Percentiles rank a stretch among this genome's conserved stretches.
phyloP scores from a whole-genome alignment of 2,797 vertebrate genomes.

The Sebastes itinus region DNA sequence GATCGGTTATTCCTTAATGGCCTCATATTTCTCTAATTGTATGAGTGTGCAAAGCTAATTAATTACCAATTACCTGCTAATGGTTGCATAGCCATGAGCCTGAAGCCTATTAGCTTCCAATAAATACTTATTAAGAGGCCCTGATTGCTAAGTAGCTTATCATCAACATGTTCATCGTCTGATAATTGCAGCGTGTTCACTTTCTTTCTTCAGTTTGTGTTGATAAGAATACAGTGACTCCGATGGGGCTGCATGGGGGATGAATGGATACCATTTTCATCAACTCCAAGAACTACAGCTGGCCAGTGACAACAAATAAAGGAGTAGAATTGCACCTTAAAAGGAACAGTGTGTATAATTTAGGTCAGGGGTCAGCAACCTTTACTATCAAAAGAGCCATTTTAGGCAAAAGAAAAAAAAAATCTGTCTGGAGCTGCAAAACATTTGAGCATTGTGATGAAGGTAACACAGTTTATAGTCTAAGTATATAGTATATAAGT shows the following conservation, averaged over 20 bases:
- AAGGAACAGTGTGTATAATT: too few species aligned
- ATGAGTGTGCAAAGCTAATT: conserved; percentile 73
- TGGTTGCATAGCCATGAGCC: conserved; percentile 71
- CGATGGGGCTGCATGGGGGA: background rate
- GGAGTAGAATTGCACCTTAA: background rate
- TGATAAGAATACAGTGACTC: background rate
- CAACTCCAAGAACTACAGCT: background rate
- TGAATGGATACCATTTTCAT: background rate
- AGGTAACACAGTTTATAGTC: too few species aligned
- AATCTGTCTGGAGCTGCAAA: too few species aligned
- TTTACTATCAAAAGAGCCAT: too few species aligned
- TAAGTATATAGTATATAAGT: too few species aligned
- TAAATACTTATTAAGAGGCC: conserved; percentile 72
- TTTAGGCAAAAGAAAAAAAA: too few species aligned
- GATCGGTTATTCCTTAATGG: conserved; percentile 69
- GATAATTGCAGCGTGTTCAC: conserved; percentile 42
- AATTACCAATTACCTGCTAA: conserved; percentile 79
- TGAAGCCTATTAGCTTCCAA: conserved; percentile 68
- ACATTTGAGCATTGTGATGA: too few species aligned
- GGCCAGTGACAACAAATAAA: background rate
- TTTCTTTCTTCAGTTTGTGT: conserved; percentile 31
- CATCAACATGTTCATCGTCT: conserved; percentile 48
- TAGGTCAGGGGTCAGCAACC: too few species aligned
- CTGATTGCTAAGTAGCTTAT: conserved; percentile 67
- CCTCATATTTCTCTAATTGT: conserved; percentile 74